Percentiles rank a stretch among this genome's conserved stretches.
Evolutionary conservation across 2,888 invertebrate species (phyloP).

Genomic region (Branchipolynoe longqiensis): DNA sequence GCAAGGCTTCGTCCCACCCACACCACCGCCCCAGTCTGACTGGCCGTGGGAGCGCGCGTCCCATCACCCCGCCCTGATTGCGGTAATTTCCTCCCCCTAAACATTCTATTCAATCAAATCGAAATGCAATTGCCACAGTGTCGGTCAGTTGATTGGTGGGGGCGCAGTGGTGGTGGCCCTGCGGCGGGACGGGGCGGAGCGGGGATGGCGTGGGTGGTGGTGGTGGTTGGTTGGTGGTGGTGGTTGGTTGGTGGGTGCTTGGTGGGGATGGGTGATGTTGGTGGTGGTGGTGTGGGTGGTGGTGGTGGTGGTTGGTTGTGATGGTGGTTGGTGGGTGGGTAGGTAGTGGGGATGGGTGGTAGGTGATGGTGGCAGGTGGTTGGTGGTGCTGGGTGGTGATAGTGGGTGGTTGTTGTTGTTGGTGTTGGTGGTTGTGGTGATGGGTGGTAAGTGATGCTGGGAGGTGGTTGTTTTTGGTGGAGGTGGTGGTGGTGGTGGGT

Average conservation of each 20-base stretch:
- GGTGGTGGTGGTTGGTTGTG: background rate
- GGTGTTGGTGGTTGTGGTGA: background rate
- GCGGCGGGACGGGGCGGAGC: background rate
- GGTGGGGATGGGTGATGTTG: constrained; percentile 3
- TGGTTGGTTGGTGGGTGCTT: too few species aligned
- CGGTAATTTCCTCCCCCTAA: constrained; percentile 46
- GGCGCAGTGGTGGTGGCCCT: background rate
- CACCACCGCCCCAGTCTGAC: too few species aligned
- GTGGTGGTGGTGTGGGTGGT: background rate
- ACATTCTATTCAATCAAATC: constrained; percentile 56
- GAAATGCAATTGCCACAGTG: constrained; percentile 46
- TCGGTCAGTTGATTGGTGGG: constrained; percentile 26
- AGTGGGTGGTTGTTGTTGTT: background rate
- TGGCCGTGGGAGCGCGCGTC: constrained; percentile 37
- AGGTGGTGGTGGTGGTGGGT: background rate
- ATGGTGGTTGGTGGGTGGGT: constrained; percentile 6
- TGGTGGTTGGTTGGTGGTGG: background rate
- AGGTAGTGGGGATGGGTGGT: background rate
- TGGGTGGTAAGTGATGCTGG: background rate
- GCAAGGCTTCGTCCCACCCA: too few species aligned
- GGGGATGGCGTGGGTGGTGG: background rate
- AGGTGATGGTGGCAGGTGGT: background rate
- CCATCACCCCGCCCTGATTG: constrained; percentile 8
- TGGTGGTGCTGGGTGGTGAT: constrained; percentile 12
- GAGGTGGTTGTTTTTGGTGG: constrained; percentile 7